These are phyloP conservation scores for Cryptocephalus primarius DNA, from an alignment of 2,888 invertebrate genomes.

Conservation along the genomic window DNA sequence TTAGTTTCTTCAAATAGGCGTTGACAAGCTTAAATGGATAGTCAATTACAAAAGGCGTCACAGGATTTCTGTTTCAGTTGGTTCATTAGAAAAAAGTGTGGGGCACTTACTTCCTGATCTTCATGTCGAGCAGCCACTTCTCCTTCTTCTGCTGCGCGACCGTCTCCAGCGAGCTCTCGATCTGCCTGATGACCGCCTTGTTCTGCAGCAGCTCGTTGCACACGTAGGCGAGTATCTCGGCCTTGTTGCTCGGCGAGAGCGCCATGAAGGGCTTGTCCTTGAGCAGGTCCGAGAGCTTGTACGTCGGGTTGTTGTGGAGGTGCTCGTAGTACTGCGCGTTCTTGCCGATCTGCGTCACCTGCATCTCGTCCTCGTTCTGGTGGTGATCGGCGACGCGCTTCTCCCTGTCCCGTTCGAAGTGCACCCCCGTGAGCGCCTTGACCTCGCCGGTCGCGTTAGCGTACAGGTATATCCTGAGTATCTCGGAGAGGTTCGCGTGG, in stretches of 20 bases:
- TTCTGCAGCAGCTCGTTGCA: slow-evolving; percentile 93
- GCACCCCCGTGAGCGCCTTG: slow-evolving; percentile 68
- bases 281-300: slow-evolving; percentile 68
- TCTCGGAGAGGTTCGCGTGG: slow-evolving; percentile 82
- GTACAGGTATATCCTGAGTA: slow-evolving; percentile 81
- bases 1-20: too few species aligned
- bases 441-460: slow-evolving; percentile 83
- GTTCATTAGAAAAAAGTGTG: too few species aligned
- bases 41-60: slow-evolving; percentile 1
- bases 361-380: slow-evolving; percentile 58
- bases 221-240: slow-evolving; percentile 78
- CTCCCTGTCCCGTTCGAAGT: slow-evolving; percentile 71
- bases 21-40: too few species aligned
- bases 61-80: too few species aligned
- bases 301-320: slow-evolving; percentile 65
- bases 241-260: slow-evolving; percentile 74
- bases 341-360: slow-evolving; percentile 56
- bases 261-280: slow-evolving; percentile 79
- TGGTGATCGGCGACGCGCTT: slow-evolving; percentile 74
- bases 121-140: slow-evolving; percentile 85
- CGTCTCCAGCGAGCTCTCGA: slow-evolving; percentile 71
- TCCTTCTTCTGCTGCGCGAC: slow-evolving; percentile 81
- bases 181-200: slow-evolving; percentile 79
- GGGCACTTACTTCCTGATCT: slow-evolving; percentile 76
- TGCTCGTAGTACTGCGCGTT: slow-evolving; percentile 71